Evolutionary conservation across 30 jellyfish, hydroid and myxozoan genomes (phyloP).

Genomic region (Mastigias papua): DNA sequence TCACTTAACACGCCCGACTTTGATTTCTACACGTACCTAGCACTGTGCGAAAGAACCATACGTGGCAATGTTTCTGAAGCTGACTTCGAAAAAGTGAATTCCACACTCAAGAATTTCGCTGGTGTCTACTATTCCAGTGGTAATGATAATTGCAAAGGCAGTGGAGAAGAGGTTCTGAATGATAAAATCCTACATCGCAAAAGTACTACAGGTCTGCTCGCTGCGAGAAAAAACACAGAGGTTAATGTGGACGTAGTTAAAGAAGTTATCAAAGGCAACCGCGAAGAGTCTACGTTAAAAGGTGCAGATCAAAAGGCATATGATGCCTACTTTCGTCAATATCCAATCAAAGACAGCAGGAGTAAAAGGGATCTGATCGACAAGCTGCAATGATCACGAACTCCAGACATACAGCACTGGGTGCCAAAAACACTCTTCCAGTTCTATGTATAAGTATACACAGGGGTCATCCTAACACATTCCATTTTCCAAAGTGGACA

Average conservation of each 20-base stretch:
- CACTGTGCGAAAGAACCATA: slow-evolving; percentile 64
- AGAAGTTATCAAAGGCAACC: slow-evolving; percentile 27
- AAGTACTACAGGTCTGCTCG: slow-evolving; percentile 53
- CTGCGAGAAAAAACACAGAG: slow-evolving; percentile 51
- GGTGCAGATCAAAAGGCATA: too few species aligned
- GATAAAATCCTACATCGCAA: slow-evolving; percentile 15
- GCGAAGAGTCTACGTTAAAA: too few species aligned
- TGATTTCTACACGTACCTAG: slow-evolving; percentile 61
- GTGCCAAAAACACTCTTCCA: too few species aligned
- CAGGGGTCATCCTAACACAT: too few species aligned
- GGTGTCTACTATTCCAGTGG: slow-evolving; percentile 58
- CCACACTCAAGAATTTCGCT: slow-evolving; percentile 30
- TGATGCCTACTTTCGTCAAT: slow-evolving; percentile 50
- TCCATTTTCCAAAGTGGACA: too few species aligned
- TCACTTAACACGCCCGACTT: slow-evolving; percentile 24
- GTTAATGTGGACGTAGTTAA: slow-evolving; percentile 15
- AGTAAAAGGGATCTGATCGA: too few species aligned
- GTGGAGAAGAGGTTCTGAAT: slow-evolving; percentile 43
- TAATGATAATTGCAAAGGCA: slow-evolving; percentile 46
- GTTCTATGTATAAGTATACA: too few species aligned
- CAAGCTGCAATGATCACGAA: too few species aligned
- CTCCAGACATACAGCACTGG: too few species aligned
- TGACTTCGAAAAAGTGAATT: neutral
- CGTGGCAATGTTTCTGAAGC: slow-evolving; percentile 50
- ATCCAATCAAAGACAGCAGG: too few species aligned